Evolutionary conservation across 2,113 vertebrate genomes (phyloP).

Genomic region (Misgurnus anguillicaudatus): DNA sequence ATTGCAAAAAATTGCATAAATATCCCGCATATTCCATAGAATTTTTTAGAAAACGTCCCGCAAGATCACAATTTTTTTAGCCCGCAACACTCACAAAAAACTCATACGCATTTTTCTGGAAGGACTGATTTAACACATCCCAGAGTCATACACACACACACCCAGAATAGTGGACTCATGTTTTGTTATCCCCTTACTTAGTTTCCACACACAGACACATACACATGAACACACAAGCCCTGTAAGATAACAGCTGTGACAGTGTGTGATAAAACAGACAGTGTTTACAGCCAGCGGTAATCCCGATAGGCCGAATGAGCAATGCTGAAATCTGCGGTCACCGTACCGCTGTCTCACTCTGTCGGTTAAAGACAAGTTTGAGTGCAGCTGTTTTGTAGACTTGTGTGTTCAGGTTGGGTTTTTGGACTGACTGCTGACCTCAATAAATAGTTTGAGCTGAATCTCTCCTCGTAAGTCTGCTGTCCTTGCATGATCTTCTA

Average conservation of each 20-base stretch:
- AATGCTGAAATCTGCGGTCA: conserved; percentile 51
- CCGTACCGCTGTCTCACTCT: conserved; percentile 17
- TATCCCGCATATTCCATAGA: no score
- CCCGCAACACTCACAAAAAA: no score
- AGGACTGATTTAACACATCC: no score
- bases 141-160: no score
- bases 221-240: conserved; percentile 7
- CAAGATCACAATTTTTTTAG: no score
- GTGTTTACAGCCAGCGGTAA: conserved; percentile 53
- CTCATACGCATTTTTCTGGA: no score
- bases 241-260: conserved; percentile 53
- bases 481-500: conserved; percentile 64
- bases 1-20: no score
- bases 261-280: conserved; percentile 55
- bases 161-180: background rate
- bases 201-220: conserved; percentile 12
- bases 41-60: no score
- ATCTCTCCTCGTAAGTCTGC: background rate
- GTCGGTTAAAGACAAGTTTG: conserved; percentile 30
- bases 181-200: conserved; percentile 17
- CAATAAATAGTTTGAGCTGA: conserved; percentile 2
- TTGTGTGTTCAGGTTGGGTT: background rate
- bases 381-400: conserved; percentile 40
- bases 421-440: conserved; percentile 21
- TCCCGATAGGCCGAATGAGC: conserved; percentile 54